Evolutionary conservation across 1,140 invertebrate genomes (phyloP).

Genomic region (Meteorus sp.): DNA sequence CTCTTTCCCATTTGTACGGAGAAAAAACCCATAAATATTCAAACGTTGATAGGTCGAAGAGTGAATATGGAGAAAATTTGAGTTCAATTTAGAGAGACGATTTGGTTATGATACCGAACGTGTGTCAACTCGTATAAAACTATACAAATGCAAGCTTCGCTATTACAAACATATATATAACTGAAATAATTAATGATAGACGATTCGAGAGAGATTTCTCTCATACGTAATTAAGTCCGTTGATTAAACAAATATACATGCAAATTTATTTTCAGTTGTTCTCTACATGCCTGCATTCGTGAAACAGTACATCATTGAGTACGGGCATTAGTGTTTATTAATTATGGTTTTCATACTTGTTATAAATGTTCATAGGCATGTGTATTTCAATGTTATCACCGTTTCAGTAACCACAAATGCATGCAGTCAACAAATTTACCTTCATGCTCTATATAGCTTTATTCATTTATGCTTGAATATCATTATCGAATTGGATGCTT

Average conservation of each 20-base stretch:
- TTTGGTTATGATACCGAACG: too few relatives aligned
- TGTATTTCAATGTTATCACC: not conserved
- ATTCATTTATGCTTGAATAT: conserved; percentile 21
- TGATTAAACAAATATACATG: conserved; percentile 4
- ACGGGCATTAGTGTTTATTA: conserved; percentile 20
- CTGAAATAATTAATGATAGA: not conserved
- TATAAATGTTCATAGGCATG: too few relatives aligned
- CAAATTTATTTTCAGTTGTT: too few relatives aligned
- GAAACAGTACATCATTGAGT: conserved; percentile 14
- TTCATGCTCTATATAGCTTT: too few relatives aligned
- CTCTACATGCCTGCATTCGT: conserved; percentile 9
- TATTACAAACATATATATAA: not conserved
- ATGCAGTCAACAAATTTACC: conserved; percentile 15
- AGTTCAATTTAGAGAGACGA: too few relatives aligned
- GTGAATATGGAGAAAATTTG: too few relatives aligned
- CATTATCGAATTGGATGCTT: conserved; percentile 20
- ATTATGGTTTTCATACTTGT: conserved; percentile 18
- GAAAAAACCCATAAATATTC: too few relatives aligned
- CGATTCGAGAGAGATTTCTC: conserved; percentile 9
- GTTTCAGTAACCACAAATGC: conserved; percentile 11
- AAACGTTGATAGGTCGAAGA: too few relatives aligned
- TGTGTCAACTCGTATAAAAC: too few relatives aligned
- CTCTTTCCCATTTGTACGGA: too few relatives aligned
- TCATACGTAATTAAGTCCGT: conserved; percentile 22
- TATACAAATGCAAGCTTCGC: not conserved